Evolutionary conservation across 2,113 vertebrate genomes (phyloP).

Genomic region (Triplophysa dalaica): DNA sequence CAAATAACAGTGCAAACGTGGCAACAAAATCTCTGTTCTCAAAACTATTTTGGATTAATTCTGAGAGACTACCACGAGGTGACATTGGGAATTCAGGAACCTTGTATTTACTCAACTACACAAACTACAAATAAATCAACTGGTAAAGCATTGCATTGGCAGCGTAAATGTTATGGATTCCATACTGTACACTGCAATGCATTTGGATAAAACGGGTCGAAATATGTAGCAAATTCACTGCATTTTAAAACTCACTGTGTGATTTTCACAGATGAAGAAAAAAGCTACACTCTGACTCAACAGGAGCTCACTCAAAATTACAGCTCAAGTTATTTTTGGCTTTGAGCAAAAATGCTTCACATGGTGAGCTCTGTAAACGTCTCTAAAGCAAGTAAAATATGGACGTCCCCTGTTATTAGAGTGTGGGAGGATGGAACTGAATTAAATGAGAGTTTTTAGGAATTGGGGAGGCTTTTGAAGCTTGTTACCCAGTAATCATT

Average conservation of each 20-base stretch:
- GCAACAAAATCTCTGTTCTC: too few species aligned
- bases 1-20: too few species aligned
- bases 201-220: too few species aligned
- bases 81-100: too few species aligned
- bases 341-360: slow-evolving; percentile 36
- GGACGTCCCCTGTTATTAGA: slow-evolving; percentile 50
- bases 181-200: too few species aligned
- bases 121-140: too few species aligned
- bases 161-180: too few species aligned
- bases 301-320: slow-evolving; percentile 26
- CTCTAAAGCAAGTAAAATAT: slow-evolving; percentile 26
- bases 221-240: background rate
- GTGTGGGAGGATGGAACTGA: slow-evolving; percentile 31
- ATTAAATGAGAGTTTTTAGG: slow-evolving; percentile 23
- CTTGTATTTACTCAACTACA: too few species aligned
- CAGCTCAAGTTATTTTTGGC: slow-evolving; percentile 38
- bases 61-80: too few species aligned
- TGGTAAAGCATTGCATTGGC: too few species aligned
- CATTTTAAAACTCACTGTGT: background rate
- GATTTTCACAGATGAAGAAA: background rate
- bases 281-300: slow-evolving; percentile 13
- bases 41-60: too few species aligned
- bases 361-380: slow-evolving; percentile 3
- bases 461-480: slow-evolving; percentile 37
- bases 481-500: slow-evolving; percentile 50